A percentile compares a stretch with the other conserved stretches of the same genome.
Conservation (phyloP, 2,888 invertebrate species). For the Eristalis arbustorum region DNA sequence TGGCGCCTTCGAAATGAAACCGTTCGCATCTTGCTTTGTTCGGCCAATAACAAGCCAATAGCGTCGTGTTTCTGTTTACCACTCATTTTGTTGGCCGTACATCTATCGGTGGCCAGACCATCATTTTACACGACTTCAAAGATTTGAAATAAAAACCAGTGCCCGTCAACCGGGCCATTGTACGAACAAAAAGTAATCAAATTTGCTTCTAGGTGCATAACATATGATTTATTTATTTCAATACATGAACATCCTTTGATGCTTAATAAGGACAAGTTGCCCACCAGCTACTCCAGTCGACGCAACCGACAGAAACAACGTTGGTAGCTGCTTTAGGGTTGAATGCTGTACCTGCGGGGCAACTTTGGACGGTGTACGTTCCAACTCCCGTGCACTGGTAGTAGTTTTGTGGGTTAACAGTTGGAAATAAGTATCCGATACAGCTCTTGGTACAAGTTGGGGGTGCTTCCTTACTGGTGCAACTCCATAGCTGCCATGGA, state of each 20-base stretch:
- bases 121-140: no score
- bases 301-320: neutral
- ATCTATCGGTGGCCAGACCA: no score
- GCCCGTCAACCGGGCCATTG: no score
- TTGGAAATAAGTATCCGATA: neutral
- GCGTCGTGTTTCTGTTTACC: no score
- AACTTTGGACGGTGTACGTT: neutral
- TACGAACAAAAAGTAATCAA: neutral
- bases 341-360: slow-evolving; percentile 23
- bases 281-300: slow-evolving; percentile 19
- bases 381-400: slow-evolving; percentile 5
- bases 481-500: slow-evolving; percentile 28
- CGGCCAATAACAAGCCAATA: no score
- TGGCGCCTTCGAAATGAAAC: no score
- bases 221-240: neutral
- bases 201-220: neutral
- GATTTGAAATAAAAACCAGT: no score
- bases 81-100: no score
- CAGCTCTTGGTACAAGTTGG: slow-evolving; percentile 6
- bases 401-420: neutral
- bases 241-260: neutral
- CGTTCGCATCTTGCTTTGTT: no score
- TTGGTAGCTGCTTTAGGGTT: neutral
- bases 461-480: slow-evolving; percentile 9
- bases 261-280: slow-evolving; percentile 14